Evolutionary conservation across 2,888 invertebrate genomes (phyloP).

Genomic region (Reticulitermes lucifugus): DNA sequence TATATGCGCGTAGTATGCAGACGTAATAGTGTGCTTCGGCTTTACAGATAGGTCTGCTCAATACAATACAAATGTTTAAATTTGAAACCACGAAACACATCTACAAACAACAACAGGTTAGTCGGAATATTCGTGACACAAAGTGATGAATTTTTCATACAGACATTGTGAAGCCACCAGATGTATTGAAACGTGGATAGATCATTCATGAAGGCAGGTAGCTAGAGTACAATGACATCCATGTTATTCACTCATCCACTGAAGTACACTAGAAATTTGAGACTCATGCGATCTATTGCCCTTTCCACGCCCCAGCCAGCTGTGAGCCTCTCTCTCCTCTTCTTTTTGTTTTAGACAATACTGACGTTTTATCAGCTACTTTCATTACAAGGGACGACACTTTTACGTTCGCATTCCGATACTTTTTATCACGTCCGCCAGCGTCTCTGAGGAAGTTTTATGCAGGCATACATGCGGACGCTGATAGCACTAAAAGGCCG

Average conservation of each 20-base stretch:
- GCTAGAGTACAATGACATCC: background rate
- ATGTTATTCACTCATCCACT: background rate
- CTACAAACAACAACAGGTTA: too few relatives aligned
- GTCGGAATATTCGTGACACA: too few relatives aligned
- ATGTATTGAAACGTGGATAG: background rate
- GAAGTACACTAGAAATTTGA: background rate
- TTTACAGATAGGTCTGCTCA: too few relatives aligned
- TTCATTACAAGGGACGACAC: slow-evolving; percentile 10
- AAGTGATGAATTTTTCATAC: too few relatives aligned
- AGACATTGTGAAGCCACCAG: too few relatives aligned
- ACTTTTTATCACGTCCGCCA: slow-evolving; percentile 4
- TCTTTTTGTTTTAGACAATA: background rate
- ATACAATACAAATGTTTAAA: too few relatives aligned
- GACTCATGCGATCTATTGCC: background rate
- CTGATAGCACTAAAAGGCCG: background rate
- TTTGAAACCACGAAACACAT: too few relatives aligned
- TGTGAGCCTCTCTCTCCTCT: background rate
- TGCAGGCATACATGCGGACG: background rate
- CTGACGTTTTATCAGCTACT: background rate
- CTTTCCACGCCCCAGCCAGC: background rate
- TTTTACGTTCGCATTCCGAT: slow-evolving; percentile 16
- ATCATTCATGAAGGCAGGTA: background rate
- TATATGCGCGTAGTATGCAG: too few relatives aligned
- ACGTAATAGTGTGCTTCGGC: too few relatives aligned
- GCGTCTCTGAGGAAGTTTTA: slow-evolving; percentile 17